Conservation (phyloP, 2,113 vertebrate species). For the Dipodomys ordii region DNA sequence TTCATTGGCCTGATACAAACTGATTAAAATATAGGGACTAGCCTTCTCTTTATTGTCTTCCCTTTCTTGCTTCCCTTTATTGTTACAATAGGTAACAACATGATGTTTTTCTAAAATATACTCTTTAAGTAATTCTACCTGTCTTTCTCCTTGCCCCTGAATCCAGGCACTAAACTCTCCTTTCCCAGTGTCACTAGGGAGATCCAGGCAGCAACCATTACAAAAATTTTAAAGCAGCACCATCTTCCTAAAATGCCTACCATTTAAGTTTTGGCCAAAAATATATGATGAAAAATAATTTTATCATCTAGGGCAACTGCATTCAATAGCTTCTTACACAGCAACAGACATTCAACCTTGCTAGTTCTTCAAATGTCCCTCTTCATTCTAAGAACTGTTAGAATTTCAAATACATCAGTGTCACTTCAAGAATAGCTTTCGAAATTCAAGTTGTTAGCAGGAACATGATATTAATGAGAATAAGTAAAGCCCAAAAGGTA, state of each 20-base stretch:
- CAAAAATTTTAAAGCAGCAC: background rate
- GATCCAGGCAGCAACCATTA: no score
- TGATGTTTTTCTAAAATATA: background rate
- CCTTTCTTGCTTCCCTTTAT: background rate
- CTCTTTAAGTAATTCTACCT: background rate
- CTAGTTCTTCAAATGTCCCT: background rate
- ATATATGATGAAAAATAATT: slow-evolving; percentile 19
- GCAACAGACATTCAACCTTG: background rate
- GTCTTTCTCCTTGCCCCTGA: background rate
- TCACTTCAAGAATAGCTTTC: background rate
- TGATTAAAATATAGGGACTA: slow-evolving; percentile 37
- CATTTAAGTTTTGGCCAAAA: background rate
- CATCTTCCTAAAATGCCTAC: background rate
- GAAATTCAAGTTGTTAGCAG: background rate
- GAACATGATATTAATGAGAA: background rate
- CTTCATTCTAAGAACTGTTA: background rate
- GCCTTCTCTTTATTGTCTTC: background rate
- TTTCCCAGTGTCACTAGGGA: background rate
- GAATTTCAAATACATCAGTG: background rate
- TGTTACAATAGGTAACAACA: slow-evolving; percentile 22
- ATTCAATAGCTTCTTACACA: background rate
- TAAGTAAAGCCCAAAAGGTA: background rate
- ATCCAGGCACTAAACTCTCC: background rate
- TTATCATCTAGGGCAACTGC: background rate
- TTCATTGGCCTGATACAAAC: background rate